Evolutionary conservation across 2,888 invertebrate genomes (phyloP).

Genomic region (Phengaris alcon): DNA sequence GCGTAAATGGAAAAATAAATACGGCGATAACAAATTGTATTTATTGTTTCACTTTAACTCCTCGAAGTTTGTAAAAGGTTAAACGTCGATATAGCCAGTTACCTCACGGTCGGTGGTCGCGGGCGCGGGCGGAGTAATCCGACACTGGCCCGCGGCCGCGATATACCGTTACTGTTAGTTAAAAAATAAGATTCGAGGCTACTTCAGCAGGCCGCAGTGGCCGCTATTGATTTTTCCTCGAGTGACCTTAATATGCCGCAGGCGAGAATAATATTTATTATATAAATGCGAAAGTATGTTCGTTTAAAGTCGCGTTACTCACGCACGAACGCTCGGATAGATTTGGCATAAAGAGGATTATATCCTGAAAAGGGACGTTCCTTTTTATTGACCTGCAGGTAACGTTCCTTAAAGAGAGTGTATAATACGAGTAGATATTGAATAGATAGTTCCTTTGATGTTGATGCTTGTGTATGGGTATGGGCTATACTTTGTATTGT

Average conservation of each 20-base stretch:
- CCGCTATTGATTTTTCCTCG: conserved; percentile 7
- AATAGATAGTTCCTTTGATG: neutral
- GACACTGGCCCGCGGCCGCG: neutral
- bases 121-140: neutral
- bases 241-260: conserved; percentile 6
- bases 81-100: neutral
- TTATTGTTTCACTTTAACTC: conserved; percentile 49
- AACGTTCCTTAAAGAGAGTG: neutral
- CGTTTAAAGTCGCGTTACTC: neutral
- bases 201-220: conserved; percentile 14
- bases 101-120: neutral
- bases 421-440: neutral
- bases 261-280: conserved; percentile 17
- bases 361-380: neutral
- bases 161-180: neutral
- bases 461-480: neutral
- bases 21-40: conserved; percentile 67
- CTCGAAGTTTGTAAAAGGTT: neutral
- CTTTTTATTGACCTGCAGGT: neutral
- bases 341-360: neutral
- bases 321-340: neutral
- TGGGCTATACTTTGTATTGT: neutral
- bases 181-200: conserved; percentile 11
- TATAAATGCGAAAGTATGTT: conserved; percentile 17
- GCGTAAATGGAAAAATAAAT: conserved; percentile 65